Conservation (phyloP, 2,888 invertebrate species). For the Pseudolycoriella hygida region DNA sequence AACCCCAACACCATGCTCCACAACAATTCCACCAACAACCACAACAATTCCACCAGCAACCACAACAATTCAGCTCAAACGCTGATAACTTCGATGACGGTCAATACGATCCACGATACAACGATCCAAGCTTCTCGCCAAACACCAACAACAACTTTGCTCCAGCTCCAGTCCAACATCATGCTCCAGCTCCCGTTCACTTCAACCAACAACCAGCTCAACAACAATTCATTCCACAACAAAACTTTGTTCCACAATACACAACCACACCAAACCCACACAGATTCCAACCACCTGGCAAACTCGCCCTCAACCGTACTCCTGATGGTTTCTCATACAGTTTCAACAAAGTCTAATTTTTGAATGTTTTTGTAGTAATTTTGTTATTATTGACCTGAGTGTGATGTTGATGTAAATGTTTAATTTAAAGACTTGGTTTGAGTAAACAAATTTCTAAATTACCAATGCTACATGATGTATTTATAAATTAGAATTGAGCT, state of each 20-base stretch:
- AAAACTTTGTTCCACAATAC: conserved; percentile 22
- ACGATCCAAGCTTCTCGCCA: conserved; percentile 19
- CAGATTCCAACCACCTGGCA: conserved; percentile 60
- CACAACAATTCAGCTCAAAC: conserved; percentile 9
- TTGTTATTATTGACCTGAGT: no score
- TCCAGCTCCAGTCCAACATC: conserved; percentile 22
- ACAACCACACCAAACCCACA: conserved; percentile 50
- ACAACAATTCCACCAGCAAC: conserved; percentile 9
- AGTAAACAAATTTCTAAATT: no score
- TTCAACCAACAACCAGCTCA: conserved; percentile 19
- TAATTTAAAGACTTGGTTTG: no score
- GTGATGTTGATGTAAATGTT: no score
- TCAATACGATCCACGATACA: conserved; percentile 28
- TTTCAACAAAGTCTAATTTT: conserved; percentile 43
- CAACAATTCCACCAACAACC: conserved; percentile 15
- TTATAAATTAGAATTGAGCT: no score
- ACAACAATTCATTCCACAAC: conserved; percentile 26
- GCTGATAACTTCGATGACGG: conserved; percentile 22
- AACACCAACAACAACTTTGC: conserved; percentile 18
- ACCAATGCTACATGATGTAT: no score
- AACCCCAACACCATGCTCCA: conserved; percentile 16
- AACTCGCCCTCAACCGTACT: conserved; percentile 67
- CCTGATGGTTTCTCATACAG: conserved; percentile 79
- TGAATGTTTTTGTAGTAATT: no score
- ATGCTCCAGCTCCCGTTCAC: conserved; percentile 17